A percentile compares a stretch with the other conserved stretches of the same genome.
Conservation (phyloP, 2,888 invertebrate species). For the Ptychoptera albimana region DNA sequence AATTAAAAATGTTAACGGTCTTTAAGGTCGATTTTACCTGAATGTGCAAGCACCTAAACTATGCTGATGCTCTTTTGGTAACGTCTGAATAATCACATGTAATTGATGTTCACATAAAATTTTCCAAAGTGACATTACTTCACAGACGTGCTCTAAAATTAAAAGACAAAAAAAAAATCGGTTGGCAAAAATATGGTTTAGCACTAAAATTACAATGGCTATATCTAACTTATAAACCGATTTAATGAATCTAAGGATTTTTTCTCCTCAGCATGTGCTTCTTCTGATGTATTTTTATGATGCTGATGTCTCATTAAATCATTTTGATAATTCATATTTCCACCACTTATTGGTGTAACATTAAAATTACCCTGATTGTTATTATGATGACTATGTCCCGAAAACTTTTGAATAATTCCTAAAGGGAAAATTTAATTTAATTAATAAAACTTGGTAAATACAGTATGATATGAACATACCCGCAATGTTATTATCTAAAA, state of each 20-base stretch:
- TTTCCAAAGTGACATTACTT: conserved; percentile 86
- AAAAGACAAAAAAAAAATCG: conserved; percentile 3
- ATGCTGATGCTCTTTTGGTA: conserved; percentile 49
- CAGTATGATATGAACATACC: too few species aligned
- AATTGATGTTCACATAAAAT: conserved; percentile 86
- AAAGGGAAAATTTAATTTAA: background rate
- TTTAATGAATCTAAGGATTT: conserved; percentile 63
- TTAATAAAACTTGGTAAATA: conserved; percentile 7
- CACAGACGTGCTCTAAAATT: conserved; percentile 51
- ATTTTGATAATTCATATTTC: too few species aligned
- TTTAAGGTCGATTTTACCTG: conserved; percentile 11
- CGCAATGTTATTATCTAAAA: conserved; percentile 45
- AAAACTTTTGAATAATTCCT: background rate
- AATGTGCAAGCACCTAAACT: conserved; percentile 46
- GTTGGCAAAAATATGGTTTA: background rate
- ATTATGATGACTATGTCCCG: too few species aligned
- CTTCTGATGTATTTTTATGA: conserved; percentile 23
- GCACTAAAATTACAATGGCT: too few species aligned
- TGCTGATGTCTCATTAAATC: too few species aligned
- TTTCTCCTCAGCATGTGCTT: conserved; percentile 48
- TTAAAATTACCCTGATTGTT: too few species aligned
- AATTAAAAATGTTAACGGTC: background rate
- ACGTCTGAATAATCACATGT: conserved; percentile 53
- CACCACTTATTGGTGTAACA: too few species aligned
- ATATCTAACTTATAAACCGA: conserved; percentile 44